A percentile compares a stretch with the other conserved stretches of the same genome.
phyloP scores from a whole-genome alignment of 2,888 invertebrate genomes.

The Acronicta aceris region DNA sequence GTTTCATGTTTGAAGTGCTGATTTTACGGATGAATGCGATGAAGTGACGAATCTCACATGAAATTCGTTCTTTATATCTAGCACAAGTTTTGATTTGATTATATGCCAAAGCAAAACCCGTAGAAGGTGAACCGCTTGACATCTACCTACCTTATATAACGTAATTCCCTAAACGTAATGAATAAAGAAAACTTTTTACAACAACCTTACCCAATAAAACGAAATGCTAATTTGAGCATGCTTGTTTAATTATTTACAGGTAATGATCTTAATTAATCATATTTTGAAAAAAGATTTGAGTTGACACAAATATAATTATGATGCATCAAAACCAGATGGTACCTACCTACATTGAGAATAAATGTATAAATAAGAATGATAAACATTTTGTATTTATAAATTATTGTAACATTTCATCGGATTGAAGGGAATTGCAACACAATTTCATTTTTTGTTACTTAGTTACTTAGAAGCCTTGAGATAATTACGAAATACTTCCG shows the following conservation, averaged over 20 bases:
- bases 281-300: not conserved
- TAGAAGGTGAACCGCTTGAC: slow-evolving; percentile 73
- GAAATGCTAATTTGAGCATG: slow-evolving; percentile 12
- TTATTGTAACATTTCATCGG: not conserved
- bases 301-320: not conserved
- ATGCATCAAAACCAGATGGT: no score
- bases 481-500: slow-evolving; percentile 48
- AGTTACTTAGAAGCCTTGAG: slow-evolving; percentile 10
- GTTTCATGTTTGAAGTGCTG: slow-evolving; percentile 66
- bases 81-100: slow-evolving; percentile 51
- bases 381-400: no score
- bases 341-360: no score
- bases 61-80: slow-evolving; percentile 65
- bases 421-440: not conserved
- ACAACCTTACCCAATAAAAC: slow-evolving; percentile 22
- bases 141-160: slow-evolving; percentile 43
- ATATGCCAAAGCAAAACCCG: slow-evolving; percentile 46
- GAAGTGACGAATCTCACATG: slow-evolving; percentile 58
- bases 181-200: slow-evolving; percentile 32
- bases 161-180: slow-evolving; percentile 38
- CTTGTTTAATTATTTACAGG: not conserved
- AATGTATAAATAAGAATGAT: no score
- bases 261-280: not conserved
- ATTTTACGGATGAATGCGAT: slow-evolving; percentile 54
- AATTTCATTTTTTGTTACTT: slow-evolving; percentile 3